phyloP scores from a whole-genome alignment of 2,797 vertebrate genomes.

The Tapera naevia region DNA sequence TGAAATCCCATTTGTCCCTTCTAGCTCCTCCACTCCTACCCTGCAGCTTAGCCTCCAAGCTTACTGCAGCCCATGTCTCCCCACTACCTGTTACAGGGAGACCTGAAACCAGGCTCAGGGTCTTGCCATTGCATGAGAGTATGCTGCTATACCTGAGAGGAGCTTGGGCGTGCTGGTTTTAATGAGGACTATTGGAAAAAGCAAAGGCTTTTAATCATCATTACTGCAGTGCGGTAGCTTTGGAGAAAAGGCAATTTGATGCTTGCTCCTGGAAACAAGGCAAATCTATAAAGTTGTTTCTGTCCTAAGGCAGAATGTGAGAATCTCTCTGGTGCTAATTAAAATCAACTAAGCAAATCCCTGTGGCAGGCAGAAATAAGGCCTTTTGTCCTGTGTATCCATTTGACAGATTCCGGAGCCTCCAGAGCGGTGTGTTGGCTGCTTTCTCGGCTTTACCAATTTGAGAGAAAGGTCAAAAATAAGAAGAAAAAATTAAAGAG shows the following conservation, averaged over 20 bases:
- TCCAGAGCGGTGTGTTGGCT: rapidly evolving
- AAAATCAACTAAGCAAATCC: slow-evolving; percentile 1
- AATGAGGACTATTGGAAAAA: neutral
- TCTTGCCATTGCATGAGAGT: neutral
- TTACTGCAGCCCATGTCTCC: neutral
- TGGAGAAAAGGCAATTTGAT: neutral
- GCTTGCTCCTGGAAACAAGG: neutral
- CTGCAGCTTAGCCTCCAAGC: neutral
- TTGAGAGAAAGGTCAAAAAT: neutral
- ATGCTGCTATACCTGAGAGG: neutral
- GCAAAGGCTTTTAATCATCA: neutral
- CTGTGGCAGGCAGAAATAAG: neutral
- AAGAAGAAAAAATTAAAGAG: neutral
- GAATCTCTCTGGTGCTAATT: neutral
- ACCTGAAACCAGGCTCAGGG: neutral
- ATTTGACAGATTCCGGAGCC: neutral
- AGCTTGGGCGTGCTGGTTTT: neutral
- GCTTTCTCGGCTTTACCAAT: neutral
- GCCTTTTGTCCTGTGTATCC: neutral
- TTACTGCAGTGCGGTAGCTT: neutral
- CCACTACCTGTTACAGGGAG: neutral
- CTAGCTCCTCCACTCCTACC: neutral
- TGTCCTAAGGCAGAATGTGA: neutral
- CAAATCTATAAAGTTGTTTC: neutral
- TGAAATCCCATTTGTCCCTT: neutral